Evolutionary conservation across 2,797 vertebrate genomes (phyloP).

Genomic region (Tapirus indicus): DNA sequence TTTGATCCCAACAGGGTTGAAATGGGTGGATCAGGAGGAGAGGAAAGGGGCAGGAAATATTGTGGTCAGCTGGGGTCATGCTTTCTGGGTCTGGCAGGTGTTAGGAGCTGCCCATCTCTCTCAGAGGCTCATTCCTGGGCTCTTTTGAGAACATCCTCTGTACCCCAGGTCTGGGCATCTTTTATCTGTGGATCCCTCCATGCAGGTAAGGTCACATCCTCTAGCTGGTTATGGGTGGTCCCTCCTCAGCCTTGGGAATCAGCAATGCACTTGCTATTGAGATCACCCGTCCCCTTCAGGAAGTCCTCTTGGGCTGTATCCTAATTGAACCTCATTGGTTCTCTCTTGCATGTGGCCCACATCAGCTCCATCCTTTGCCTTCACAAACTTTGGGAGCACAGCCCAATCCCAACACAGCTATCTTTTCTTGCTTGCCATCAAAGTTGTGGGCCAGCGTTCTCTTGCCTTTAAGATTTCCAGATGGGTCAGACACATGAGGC

Average conservation of each 20-base stretch:
- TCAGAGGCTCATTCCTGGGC: background rate
- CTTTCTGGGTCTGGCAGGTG: background rate
- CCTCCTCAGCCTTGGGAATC: background rate
- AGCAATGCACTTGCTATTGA: background rate
- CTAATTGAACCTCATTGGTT: background rate
- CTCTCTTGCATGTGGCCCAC: background rate
- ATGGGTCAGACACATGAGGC: background rate
- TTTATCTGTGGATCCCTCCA: background rate
- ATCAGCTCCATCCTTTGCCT: background rate
- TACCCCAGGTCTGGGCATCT: background rate
- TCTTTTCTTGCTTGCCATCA: background rate
- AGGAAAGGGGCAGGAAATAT: background rate
- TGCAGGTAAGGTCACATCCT: background rate
- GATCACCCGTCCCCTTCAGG: background rate
- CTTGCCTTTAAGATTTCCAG: background rate
- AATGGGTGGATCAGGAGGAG: background rate
- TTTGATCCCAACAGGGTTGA: background rate
- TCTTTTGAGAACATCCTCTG: background rate
- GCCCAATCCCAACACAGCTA: background rate
- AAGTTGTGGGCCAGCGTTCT: background rate
- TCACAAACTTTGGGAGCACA: background rate
- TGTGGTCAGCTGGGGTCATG: background rate
- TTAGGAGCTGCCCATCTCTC: background rate
- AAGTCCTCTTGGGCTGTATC: background rate
- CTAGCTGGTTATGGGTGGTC: background rate